These are phyloP conservation scores for Bettongia penicillata DNA, from an alignment of 2,113 vertebrate species.

Conservation along the genomic window DNA sequence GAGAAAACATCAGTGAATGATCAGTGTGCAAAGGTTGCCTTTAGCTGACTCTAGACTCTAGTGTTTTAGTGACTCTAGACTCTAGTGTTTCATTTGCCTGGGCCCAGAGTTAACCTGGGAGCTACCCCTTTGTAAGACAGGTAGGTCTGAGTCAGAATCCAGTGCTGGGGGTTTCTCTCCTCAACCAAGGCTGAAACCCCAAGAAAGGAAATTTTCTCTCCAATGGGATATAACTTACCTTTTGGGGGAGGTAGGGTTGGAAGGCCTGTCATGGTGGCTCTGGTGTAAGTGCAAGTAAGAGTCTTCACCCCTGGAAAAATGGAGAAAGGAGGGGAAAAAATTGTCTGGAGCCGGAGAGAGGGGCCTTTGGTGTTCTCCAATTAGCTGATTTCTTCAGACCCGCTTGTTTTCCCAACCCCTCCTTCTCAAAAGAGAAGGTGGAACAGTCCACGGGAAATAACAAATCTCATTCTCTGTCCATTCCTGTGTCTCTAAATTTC, in stretches of 20 bases:
- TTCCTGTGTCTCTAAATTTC: background rate
- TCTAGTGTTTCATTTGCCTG: background rate
- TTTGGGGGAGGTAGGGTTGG: slow-evolving; percentile 45
- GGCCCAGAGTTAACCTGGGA: background rate
- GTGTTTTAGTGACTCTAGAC: background rate
- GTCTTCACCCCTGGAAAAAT: slow-evolving; percentile 52
- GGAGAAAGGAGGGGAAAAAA: background rate
- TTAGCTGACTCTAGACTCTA: background rate
- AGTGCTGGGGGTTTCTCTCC: background rate
- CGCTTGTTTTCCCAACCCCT: background rate
- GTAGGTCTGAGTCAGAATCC: background rate
- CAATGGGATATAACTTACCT: slow-evolving; percentile 59
- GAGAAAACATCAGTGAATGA: background rate
- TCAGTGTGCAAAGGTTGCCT: background rate
- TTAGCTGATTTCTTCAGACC: background rate
- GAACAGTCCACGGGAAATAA: background rate
- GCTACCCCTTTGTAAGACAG: background rate
- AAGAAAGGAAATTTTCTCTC: background rate
- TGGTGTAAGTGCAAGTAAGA: background rate
- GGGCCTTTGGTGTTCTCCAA: background rate
- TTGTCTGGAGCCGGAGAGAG: background rate
- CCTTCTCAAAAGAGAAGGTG: background rate
- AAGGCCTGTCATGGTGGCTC: slow-evolving; percentile 36
- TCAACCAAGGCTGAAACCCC: background rate
- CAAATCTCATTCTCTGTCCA: background rate